Base-by-base conservation (phyloP, 2,113 vertebrate species). In the Vulpes lagopus region DNA sequence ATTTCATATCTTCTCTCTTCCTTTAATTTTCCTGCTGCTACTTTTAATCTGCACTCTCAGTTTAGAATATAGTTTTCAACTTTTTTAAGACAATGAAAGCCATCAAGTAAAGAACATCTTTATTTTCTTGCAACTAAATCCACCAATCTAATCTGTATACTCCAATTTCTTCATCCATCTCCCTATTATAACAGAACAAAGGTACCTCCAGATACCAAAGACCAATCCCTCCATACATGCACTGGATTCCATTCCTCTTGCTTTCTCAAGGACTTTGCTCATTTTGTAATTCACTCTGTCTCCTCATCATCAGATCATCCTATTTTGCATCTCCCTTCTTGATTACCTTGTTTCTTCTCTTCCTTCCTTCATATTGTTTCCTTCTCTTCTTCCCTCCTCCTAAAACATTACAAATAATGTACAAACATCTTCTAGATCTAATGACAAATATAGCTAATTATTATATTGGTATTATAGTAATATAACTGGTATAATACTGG, bases 71-170 rank as follows among this genome's bases (percentile, higher is more conserved):
- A 16, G 5, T 84, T 80, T 80, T 95, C 22, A 62, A 38, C 2
- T 88, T 67, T 91, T 89, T 65, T 32, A 87, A 95, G 57, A 84
- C 74, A 89, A 78, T 32, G 35, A 55, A 94, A 84, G 16, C 22
- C 7, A 86, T 78, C 4, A 23, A 22, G 22, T 85, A 60, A 32
- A 89, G 32, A 82, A 59, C 12, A 81, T 16, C 12, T 71, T 76
- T 32, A 91, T 95, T 65, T 88, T 76, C 38, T 85, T 73, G 11
- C 53, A 85, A 79, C 3, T 15, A 85, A 71, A 38, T 43, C 16
- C 30, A 73, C 15, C 67, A 35, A 76, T 6, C 1, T 76, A 55
- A 76, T 6, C 2, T 76, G 51, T 32, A 1, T 91, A n/a, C 5
- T 67, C 2, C 22, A 82, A 32, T 38, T 57, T 87, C 16, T 59